phyloP scores from a whole-genome alignment of 2,888 invertebrate species.

The Drosophila barbarae region DNA sequence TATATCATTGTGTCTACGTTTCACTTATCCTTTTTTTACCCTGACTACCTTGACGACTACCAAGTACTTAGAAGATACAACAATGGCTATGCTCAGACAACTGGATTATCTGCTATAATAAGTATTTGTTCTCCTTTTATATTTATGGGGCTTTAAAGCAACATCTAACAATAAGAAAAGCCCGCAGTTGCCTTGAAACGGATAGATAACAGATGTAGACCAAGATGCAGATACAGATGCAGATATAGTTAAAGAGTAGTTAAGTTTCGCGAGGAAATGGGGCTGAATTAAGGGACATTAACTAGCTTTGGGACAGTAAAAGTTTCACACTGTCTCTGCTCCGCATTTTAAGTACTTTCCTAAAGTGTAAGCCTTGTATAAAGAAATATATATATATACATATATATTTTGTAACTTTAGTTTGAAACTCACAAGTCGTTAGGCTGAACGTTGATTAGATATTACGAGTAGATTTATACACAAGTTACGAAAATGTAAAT shows the following conservation, averaged over 20 bases:
- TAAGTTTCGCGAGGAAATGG: slow-evolving; percentile 11
- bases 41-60: slow-evolving; percentile 57
- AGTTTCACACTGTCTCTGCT: slow-evolving; percentile 14
- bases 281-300: slow-evolving; percentile 18
- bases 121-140: slow-evolving; percentile 11
- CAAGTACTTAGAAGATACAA: slow-evolving; percentile 45
- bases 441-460: slow-evolving; percentile 46
- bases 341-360: slow-evolving; percentile 18
- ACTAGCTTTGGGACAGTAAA: slow-evolving; percentile 31
- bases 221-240: slow-evolving; percentile 7
- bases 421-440: slow-evolving; percentile 66
- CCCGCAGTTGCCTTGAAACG: slow-evolving; percentile 32
- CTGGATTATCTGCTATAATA: slow-evolving; percentile 36
- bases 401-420: slow-evolving; percentile 37
- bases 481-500: slow-evolving; percentile 37
- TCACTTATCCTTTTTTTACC: slow-evolving; percentile 44
- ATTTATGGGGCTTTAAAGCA: slow-evolving; percentile 23
- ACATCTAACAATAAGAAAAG: slow-evolving; percentile 34
- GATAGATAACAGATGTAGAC: slow-evolving; percentile 13
- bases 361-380: slow-evolving; percentile 35
- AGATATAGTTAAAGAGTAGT: slow-evolving; percentile 13
- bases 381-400: slow-evolving; percentile 22
- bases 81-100: slow-evolving; percentile 33
- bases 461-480: slow-evolving; percentile 34
- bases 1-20: slow-evolving; percentile 20